phyloP scores from a whole-genome alignment of 2,888 invertebrate genomes.

The Carpatolechia fugitivella region DNA sequence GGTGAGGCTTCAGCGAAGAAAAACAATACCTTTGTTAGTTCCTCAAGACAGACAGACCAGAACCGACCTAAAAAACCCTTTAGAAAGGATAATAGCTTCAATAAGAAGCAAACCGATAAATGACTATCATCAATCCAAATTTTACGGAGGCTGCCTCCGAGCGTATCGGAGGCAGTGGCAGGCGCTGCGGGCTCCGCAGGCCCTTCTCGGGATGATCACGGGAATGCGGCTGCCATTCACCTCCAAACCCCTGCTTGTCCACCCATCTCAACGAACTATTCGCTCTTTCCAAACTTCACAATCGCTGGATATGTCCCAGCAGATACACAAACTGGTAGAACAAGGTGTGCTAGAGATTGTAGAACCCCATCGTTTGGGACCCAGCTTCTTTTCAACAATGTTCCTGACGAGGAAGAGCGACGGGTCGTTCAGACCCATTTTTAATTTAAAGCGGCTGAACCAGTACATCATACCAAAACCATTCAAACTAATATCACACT shows the following conservation, averaged over 20 bases:
- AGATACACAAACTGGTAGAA: not conserved
- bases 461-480: conserved; percentile 12
- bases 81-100: not conserved
- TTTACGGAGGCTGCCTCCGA: conserved; percentile 13
- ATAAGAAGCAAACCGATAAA: conserved; percentile 1
- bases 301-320: not conserved
- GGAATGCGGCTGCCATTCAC: conserved; percentile 21
- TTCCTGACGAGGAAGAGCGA: conserved; percentile 18
- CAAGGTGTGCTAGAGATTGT: not conserved
- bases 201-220: conserved; percentile 16
- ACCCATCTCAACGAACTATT: not conserved
- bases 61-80: not conserved
- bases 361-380: not conserved
- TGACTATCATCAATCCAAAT: conserved; percentile 5
- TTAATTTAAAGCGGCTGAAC: conserved; percentile 28
- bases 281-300: not conserved
- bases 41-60: not conserved
- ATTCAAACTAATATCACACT: conserved; percentile 11
- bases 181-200: conserved; percentile 18
- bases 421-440: conserved; percentile 22
- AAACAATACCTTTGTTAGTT: not conserved
- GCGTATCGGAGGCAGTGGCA: too few species aligned
- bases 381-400: conserved; percentile 20
- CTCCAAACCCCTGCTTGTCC: conserved; percentile 11
- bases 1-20: not conserved